Base-by-base conservation (phyloP, 2,113 vertebrate genomes). In the Deroptyus accipitrinus region DNA sequence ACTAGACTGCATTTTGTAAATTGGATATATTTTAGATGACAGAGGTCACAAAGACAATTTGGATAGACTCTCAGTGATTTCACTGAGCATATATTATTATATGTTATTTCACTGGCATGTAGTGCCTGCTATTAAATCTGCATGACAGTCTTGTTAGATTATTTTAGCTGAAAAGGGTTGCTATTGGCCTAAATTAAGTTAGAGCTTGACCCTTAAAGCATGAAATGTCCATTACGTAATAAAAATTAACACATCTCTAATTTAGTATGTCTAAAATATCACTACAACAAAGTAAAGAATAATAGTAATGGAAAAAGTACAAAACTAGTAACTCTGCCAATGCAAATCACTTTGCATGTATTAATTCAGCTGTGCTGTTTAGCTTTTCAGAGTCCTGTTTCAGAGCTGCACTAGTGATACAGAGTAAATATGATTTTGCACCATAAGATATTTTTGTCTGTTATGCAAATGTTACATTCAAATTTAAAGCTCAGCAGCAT, bases 401-500 rank as follows among this genome's bases (percentile, higher is more conserved):
- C 37, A 37, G 75, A 55, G 70, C 17, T 33, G 8, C 59, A 14
- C 64, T 74, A 33, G 51, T 66, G 19, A 74, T 44, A 89, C 11
- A 73, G 27, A 69, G 52, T 85, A 73, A 91, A 79, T 44, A 37
- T 10, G 3, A 64, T 73, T 94, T 85, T 87, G 35, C 35, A 66
- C 41, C 46, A 6, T 48, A 59, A 82, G 54, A 46, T 15, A 41
- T 77, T 92, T 95, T 87, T 85, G 30, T 49, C 62, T 64, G 27
- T 78, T 68, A 94, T 61, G 41, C 78, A 92, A 93, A 86, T 83
- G 57, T 44, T 76, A 41, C 52, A 54, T 91, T 78, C 61, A 95
- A 48, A 94, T 91, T 73, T 64, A 89, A 42, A 42, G 90, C 25
- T 86, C 57, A 66, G 37, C 54, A 88, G 46, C 13, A 88, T n/a